Percentiles rank a stretch among this genome's conserved stretches.
phyloP scores from a whole-genome alignment of 2,797 vertebrate species.

The Manis crassicaudata region DNA sequence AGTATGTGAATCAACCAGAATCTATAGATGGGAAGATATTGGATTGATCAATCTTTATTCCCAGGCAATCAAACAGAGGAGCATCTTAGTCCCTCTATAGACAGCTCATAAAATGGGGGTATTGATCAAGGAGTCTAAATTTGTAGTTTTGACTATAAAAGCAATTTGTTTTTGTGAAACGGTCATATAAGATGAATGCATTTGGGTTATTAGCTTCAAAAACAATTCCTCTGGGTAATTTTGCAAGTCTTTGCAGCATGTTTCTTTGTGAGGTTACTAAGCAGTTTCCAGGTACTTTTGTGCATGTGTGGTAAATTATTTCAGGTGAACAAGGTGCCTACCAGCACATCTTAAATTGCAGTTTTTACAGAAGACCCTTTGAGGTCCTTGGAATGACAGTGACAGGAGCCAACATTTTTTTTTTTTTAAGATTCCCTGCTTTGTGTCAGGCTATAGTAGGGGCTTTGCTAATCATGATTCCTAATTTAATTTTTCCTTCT shows the following conservation, averaged over 20 bases:
- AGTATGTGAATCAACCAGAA: slow-evolving; percentile 45
- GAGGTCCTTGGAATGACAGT: not conserved
- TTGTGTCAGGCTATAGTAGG: rapidly evolving
- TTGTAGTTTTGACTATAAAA: slow-evolving; percentile 83
- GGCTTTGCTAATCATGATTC: not conserved
- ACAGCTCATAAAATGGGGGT: slow-evolving; percentile 72
- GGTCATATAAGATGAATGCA: slow-evolving; percentile 45
- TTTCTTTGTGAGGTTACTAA: not conserved
- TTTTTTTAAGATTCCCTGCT: rapidly evolving
- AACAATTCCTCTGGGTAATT: slow-evolving; percentile 52
- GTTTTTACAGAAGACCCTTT: not conserved
- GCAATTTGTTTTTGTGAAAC: slow-evolving; percentile 77
- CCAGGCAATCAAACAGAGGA: slow-evolving; percentile 73
- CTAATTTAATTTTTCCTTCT: not conserved
- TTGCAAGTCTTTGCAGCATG: not conserved
- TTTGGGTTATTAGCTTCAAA: slow-evolving; percentile 70
- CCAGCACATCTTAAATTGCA: rapidly evolving
- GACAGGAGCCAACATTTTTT: rapidly evolving
- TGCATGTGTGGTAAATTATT: not conserved
- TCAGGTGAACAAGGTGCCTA: not conserved
- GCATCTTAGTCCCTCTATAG: slow-evolving; percentile 69
- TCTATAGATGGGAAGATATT: slow-evolving; percentile 18
- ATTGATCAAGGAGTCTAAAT: slow-evolving; percentile 79
- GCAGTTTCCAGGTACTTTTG: not conserved
- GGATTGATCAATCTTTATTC: slow-evolving; percentile 82